These are phyloP conservation scores for Stegophylla sp. DNA, from an alignment of 2,888 invertebrate genomes.

Conservation along the genomic window DNA sequence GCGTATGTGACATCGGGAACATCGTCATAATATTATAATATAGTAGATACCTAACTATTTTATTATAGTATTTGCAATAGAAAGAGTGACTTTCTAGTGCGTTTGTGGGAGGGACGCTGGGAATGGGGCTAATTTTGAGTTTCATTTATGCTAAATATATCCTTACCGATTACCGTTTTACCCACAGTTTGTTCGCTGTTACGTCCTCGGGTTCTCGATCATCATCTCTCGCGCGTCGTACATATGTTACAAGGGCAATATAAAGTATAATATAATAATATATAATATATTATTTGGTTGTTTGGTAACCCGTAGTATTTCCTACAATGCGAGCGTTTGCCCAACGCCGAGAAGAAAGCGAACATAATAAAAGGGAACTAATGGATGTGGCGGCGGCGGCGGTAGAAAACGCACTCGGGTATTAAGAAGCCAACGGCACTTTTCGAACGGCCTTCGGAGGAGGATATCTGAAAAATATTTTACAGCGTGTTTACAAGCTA, in stretches of 20 bases:
- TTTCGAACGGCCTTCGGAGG: background rate
- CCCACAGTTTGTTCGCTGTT: no score
- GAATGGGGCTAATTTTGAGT: no score
- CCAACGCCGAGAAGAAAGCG: constrained; percentile 27
- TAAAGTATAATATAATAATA: background rate
- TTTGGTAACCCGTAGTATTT: constrained; percentile 1
- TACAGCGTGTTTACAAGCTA: background rate
- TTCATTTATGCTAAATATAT: no score
- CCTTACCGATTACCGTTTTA: no score
- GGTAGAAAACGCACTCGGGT: background rate
- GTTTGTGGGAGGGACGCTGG: no score
- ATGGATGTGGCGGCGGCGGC: background rate
- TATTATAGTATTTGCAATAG: no score
- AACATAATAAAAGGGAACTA: constrained; percentile 21
- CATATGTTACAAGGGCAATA: background rate
- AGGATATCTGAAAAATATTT: constrained; percentile 17
- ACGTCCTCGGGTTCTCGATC: no score
- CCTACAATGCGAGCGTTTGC: constrained; percentile 5
- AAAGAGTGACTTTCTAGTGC: no score
- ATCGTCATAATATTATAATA: no score
- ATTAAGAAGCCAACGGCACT: background rate
- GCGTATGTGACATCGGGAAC: no score
- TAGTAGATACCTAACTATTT: no score
- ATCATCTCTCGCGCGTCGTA: no score
- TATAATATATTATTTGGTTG: background rate